Evolutionary conservation across 2,888 invertebrate species (phyloP).

Genomic region (Zootermopsis nevadensis): DNA sequence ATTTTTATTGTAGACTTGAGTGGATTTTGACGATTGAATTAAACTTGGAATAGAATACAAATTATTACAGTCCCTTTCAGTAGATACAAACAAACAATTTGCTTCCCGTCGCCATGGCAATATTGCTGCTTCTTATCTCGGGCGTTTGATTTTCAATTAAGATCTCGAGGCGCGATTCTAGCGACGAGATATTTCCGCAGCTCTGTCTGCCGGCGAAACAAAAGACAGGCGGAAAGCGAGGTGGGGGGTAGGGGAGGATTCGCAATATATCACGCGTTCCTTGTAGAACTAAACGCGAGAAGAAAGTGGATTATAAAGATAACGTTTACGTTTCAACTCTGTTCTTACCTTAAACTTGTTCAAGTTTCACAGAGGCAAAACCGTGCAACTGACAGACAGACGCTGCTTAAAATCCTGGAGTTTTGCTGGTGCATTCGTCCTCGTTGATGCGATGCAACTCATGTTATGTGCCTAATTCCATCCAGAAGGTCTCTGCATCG

Average conservation of each 20-base stretch:
- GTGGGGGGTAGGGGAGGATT: neutral
- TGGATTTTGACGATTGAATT: neutral
- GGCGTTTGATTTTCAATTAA: constrained; percentile 6
- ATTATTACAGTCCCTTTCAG: neutral
- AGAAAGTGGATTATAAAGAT: neutral
- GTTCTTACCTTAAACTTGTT: neutral
- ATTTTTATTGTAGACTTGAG: neutral
- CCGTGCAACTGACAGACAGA: neutral
- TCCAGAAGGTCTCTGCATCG: no score
- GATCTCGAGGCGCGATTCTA: neutral
- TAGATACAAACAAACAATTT: neutral
- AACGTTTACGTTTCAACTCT: neutral
- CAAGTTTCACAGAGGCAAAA: neutral
- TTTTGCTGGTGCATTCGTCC: no score
- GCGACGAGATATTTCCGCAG: constrained; percentile 8
- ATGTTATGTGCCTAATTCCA: no score
- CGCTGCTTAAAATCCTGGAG: no score
- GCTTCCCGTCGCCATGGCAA: neutral
- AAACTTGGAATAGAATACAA: neutral
- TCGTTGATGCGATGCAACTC: no score
- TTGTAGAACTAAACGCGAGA: neutral
- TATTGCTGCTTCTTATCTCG: neutral
- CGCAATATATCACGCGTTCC: neutral
- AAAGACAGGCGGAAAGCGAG: neutral
- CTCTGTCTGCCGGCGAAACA: neutral